Evolutionary conservation across 2,113 vertebrate species (phyloP).

Genomic region (Aldabrachelys gigantea): DNA sequence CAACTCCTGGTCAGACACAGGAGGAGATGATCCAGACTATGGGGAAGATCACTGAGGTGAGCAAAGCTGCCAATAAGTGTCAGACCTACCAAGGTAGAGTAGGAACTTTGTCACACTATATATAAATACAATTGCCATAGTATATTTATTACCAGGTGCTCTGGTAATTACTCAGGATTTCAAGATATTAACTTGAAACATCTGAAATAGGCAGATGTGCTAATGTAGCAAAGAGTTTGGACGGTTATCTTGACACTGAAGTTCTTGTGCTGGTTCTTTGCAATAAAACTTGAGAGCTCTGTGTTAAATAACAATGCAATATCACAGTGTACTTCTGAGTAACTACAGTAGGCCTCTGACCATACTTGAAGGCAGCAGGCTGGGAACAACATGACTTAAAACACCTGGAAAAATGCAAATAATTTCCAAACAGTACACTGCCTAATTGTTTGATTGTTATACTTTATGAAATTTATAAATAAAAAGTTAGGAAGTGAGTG

Average conservation of each 20-base stretch:
- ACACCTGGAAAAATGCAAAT: neutral
- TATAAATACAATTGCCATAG: conserved; percentile 3
- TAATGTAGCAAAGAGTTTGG: neutral
- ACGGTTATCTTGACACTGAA: neutral
- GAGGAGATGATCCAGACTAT: too few species aligned
- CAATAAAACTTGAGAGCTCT: neutral
- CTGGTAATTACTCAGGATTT: neutral
- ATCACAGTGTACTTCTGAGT: neutral
- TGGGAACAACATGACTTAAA: neutral
- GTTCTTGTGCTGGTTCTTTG: neutral
- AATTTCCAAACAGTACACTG: neutral
- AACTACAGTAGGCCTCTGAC: fast-evolving
- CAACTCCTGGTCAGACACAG: too few species aligned
- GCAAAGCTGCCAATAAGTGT: too few species aligned
- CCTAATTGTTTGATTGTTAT: neutral
- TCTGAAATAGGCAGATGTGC: neutral
- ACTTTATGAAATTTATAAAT: neutral
- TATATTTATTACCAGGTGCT: neutral
- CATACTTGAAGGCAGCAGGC: neutral
- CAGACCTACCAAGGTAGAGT: too few species aligned
- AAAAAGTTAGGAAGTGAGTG: neutral
- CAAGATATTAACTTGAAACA: conserved; percentile 25
- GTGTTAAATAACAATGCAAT: neutral
- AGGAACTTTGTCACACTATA: neutral
- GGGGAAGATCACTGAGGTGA: too few species aligned